Evolutionary conservation across 2,113 vertebrate genomes (phyloP), one percentile per base, ranked within the genome.

Genomic region (Tragelaphus strepsiceros): DNA sequence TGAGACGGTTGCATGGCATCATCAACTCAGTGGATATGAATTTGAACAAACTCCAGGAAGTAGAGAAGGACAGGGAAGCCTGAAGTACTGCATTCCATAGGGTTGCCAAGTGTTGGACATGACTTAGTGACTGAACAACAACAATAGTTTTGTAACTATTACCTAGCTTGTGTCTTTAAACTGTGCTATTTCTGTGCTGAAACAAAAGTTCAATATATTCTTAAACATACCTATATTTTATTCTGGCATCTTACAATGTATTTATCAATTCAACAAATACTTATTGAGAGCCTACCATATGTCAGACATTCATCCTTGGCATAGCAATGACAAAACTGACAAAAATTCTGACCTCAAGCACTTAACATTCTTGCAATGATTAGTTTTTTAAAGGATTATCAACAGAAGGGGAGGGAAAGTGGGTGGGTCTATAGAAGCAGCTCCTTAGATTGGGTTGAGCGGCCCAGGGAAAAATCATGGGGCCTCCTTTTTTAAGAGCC

Each of bases 161-260:
- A 94, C 56, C 62, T 78, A 74, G 49, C 46, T 90, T 77, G 32
- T 89, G 5, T 53, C 28, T 91, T 94, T 59, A 88, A n/a, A 77
- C 35, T 91, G 96, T 71, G 17, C 49, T 96, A 32, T 81, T 95
- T 91, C 14, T 56, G 22, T 90, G 26, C 30, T 85, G 83, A 97
- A 88, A 89, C 26, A 86, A 54, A n/a, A 82, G 7, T 84, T 91
- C 80, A 58, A 19, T 91, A 26, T 58, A 22, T 58, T 90, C 17
- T 89, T 95, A 53, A 39, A 43, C 53, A 51, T 24, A 88, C 90
- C 83, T 97, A 39, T 81, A 35, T 91, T 53, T 88, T 93, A 77
- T 96, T 59, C 35, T 95, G 62, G 56, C n/a, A 58, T 82, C 28
- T 91, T 89, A 86, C 5, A 16, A 46, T 35, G 12, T 88, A 35